Conservation (phyloP, 2,888 invertebrate species). For the Ganaspis brasiliensis region DNA sequence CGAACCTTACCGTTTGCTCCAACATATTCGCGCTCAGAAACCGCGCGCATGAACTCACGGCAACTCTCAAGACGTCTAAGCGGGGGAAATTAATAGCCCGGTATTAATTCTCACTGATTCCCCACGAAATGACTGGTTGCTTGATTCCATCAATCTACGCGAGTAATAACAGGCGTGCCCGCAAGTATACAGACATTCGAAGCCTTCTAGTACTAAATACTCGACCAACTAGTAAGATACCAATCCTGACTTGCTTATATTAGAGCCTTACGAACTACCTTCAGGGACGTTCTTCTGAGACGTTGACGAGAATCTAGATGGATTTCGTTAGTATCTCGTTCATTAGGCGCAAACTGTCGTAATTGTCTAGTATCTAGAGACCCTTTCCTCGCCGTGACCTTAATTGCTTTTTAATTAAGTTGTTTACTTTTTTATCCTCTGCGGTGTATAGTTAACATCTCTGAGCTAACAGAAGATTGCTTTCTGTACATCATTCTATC, state of each 20-base stretch:
- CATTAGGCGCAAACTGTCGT: neutral
- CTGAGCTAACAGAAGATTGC: neutral
- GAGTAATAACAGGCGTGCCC: slow-evolving; percentile 74
- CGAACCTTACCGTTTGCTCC: slow-evolving; percentile 57
- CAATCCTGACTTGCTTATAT: neutral
- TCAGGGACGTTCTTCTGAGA: slow-evolving; percentile 12
- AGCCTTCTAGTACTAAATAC: slow-evolving; percentile 29
- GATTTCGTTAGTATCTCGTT: slow-evolving; percentile 16
- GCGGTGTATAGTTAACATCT: neutral
- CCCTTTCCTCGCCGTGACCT: neutral
- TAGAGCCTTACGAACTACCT: slow-evolving; percentile 8
- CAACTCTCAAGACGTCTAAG: slow-evolving; percentile 54
- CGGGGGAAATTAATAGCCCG: slow-evolving; percentile 78
- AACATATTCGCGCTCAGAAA: slow-evolving; percentile 47
- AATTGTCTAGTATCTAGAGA: neutral
- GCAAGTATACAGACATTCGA: slow-evolving; percentile 50
- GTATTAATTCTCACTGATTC: slow-evolving; percentile 80
- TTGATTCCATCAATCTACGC: slow-evolving; percentile 79
- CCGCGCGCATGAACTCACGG: slow-evolving; percentile 37
- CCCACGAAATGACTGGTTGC: slow-evolving; percentile 78
- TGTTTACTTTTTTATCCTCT: neutral
- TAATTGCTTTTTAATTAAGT: slow-evolving; percentile 24
- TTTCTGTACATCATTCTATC: too few relatives aligned
- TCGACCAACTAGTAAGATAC: slow-evolving; percentile 18
- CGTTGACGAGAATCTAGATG: slow-evolving; percentile 4